Evolutionary conservation across 2,888 invertebrate genomes (phyloP).

Genomic region (Erpobdella octoculata): DNA sequence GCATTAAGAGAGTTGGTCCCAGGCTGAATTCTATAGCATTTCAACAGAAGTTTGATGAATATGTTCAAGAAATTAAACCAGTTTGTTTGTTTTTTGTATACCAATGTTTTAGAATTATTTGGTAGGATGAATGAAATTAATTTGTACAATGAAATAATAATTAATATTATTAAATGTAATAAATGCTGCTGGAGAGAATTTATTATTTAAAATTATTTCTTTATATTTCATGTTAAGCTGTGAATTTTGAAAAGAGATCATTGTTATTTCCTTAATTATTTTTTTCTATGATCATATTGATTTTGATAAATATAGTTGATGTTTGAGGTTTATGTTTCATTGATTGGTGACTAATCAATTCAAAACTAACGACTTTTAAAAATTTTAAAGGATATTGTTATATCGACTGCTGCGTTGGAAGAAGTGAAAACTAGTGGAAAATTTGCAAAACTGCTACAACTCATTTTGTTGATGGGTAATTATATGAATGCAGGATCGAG

Average conservation of each 20-base stretch:
- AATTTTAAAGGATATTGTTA: slow-evolving; percentile 70
- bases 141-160: background rate
- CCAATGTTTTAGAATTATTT: too few relatives aligned
- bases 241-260: too few relatives aligned
- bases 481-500: slow-evolving; percentile 92
- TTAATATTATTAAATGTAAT: background rate
- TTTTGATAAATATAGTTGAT: background rate
- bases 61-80: slow-evolving; percentile 77
- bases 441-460: slow-evolving; percentile 78
- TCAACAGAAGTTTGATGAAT: slow-evolving; percentile 75
- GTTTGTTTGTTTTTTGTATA: slow-evolving; percentile 57
- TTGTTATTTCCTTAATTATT: too few relatives aligned
- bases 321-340: too few relatives aligned
- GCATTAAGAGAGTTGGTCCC: slow-evolving; percentile 78
- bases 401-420: slow-evolving; percentile 88
- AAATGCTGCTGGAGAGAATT: background rate
- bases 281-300: background rate
- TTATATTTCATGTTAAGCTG: too few relatives aligned
- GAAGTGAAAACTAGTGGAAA: slow-evolving; percentile 81
- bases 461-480: slow-evolving; percentile 83
- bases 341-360: background rate
- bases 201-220: too few relatives aligned
- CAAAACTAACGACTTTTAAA: background rate
- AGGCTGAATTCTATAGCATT: slow-evolving; percentile 81
- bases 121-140: too few relatives aligned